Conservation (phyloP, 2,888 invertebrate species). For the Monoplex corrugatus region DNA sequence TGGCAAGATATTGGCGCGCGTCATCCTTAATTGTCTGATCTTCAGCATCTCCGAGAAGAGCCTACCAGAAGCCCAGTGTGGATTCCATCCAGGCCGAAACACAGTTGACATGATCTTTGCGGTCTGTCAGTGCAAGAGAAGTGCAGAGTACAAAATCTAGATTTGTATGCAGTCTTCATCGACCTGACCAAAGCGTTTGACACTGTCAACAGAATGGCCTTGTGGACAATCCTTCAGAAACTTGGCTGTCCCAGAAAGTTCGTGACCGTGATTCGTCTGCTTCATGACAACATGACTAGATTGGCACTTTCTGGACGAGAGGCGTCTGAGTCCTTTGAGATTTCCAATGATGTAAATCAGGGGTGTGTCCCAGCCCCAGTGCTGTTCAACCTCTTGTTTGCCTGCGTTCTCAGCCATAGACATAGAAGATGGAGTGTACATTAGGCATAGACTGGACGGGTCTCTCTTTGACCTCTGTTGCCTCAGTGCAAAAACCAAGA, state of each 20-base stretch:
- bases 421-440: not conserved
- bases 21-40: no score
- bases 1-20: no score
- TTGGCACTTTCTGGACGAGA: not conserved
- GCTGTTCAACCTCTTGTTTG: not conserved
- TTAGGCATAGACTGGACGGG: not conserved
- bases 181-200: conserved; percentile 32
- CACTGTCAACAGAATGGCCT: not conserved
- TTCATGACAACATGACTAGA: not conserved
- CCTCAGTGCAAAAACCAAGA: not conserved
- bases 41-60: no score
- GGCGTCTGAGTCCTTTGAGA: not conserved
- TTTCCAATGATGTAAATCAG: conserved; percentile 3
- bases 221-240: not conserved
- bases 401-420: not conserved
- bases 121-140: no score
- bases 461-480: not conserved
- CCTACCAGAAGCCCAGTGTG: no score
- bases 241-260: not conserved
- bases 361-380: not conserved
- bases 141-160: no score
- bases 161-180: not conserved
- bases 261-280: not conserved
- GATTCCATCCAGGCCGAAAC: no score
- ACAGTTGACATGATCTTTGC: no score